These are phyloP conservation scores for Eumaeus atala DNA, from an alignment of 1,140 invertebrate genomes.

Conservation along the genomic window DNA sequence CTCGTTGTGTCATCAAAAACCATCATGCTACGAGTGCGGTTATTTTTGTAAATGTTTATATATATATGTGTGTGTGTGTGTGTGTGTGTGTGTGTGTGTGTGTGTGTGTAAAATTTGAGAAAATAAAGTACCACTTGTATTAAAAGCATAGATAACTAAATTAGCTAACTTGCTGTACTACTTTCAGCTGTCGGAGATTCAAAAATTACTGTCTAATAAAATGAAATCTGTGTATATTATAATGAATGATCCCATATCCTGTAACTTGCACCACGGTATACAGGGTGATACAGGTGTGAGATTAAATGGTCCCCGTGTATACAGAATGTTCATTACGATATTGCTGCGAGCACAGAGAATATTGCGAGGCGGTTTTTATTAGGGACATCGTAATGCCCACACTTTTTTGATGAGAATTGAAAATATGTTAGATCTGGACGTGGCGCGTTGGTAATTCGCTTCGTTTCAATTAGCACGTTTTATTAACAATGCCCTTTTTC, in stretches of 20 bases:
- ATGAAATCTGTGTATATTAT: too few species aligned
- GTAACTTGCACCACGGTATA: conserved; percentile 31
- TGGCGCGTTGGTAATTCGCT: conserved; percentile 19
- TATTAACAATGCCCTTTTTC: conserved; percentile 12
- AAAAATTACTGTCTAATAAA: too few species aligned
- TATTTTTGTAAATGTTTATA: too few species aligned
- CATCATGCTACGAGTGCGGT: too few species aligned
- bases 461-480: conserved; percentile 20
- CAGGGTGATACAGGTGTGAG: conserved; percentile 66
- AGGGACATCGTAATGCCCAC: conserved; percentile 56
- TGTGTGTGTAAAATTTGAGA: too few species aligned
- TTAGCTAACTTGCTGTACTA: too few species aligned
- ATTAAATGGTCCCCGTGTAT: conserved; percentile 67
- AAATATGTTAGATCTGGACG: conserved; percentile 57
- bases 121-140: too few species aligned
- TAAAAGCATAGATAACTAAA: too few species aligned
- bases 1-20: too few species aligned
- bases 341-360: conserved; percentile 59
- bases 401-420: conserved; percentile 67
- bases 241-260: background rate
- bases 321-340: conserved; percentile 69
- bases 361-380: conserved; percentile 62
- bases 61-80: too few species aligned
- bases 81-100: too few species aligned
- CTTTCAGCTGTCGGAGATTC: too few species aligned